Evolutionary conservation across 2,113 vertebrate genomes (phyloP), one percentile per base, ranked within the genome.

Genomic region (Tachuris rubrigastra): DNA sequence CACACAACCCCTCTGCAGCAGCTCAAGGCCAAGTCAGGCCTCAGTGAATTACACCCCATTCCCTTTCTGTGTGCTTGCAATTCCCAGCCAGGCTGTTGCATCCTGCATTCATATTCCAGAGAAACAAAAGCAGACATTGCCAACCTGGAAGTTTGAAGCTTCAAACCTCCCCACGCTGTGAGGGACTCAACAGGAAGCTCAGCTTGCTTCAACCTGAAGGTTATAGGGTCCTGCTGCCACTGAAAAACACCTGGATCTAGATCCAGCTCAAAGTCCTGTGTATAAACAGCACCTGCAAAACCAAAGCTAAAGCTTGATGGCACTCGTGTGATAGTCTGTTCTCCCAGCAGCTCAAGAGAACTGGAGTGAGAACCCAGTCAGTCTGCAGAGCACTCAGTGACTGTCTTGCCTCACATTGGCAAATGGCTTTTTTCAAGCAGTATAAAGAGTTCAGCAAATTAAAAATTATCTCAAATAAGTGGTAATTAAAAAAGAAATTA

Each of bases 121-220:
- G 0, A 1, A 80, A 42, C 33, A 42, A 90, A 88, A 42, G 25
- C 59, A 65, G 56, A 59, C 2, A 0, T 6, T 58, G 31, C 44
- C 37, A 25, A 3, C 39, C 33, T 58, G 42, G 42, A 65, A 35
- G n/a, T 9, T 18, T 75, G 47, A 75, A 69, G 19, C 8, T 37
- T 47, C 23, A 17, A 74, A 12, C 3, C 8, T 5, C 7, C 8
- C 42, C 5, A 2, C 56, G 44, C 66, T 9, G 5, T 0, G 10
- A 79, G n/a, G 28, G 44, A 10, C 8, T 69, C 28, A 53, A 16
- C 25, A 47, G 21, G 31, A 65, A 88, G n/a, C 23, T 33, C 62
- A 50, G 2, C 47, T 52, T 55, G 23, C 55, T 66, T 35, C 30
- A 9, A 28, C 49, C 47, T 88, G 28, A 69, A 66, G 71, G 16